A percentile compares a stretch with the other conserved stretches of the same genome.
phyloP scores from a whole-genome alignment of 2,888 invertebrate species.

The Nemoura dubitans region DNA sequence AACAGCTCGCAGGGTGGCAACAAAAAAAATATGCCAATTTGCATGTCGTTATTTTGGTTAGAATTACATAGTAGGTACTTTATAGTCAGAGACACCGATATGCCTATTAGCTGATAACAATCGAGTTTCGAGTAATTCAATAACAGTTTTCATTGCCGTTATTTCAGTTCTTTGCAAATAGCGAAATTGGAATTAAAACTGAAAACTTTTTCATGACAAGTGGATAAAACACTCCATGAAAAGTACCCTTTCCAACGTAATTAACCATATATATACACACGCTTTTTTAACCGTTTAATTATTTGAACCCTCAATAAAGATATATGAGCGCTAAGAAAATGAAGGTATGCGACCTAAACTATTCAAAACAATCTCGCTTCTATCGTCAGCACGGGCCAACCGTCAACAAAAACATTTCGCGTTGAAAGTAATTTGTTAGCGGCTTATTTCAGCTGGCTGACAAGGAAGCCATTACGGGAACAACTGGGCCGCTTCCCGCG shows the following conservation, averaged over 20 bases:
- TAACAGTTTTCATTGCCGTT: background rate
- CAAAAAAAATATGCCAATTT: background rate
- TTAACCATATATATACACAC: no score
- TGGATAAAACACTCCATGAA: no score
- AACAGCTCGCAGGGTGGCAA: background rate
- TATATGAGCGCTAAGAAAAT: no score
- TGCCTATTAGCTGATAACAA: background rate
- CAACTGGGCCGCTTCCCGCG: constrained; percentile 1
- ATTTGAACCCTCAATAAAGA: no score
- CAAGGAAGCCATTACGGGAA: constrained; percentile 29
- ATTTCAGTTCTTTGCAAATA: background rate
- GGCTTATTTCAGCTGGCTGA: constrained; percentile 34
- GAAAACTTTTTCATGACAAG: background rate
- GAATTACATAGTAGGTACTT: background rate
- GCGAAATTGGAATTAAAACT: background rate
- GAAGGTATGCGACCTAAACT: background rate
- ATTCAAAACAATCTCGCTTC: background rate
- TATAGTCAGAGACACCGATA: background rate
- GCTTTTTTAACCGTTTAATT: no score
- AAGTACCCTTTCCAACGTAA: no score
- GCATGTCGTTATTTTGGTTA: constrained; percentile 16
- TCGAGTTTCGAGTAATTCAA: background rate
- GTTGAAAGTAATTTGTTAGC: constrained; percentile 21
- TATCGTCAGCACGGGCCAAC: background rate
- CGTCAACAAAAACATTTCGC: constrained; percentile 29